Base-by-base conservation (phyloP, 2,888 invertebrate genomes). In the Monochamus alternatus region DNA sequence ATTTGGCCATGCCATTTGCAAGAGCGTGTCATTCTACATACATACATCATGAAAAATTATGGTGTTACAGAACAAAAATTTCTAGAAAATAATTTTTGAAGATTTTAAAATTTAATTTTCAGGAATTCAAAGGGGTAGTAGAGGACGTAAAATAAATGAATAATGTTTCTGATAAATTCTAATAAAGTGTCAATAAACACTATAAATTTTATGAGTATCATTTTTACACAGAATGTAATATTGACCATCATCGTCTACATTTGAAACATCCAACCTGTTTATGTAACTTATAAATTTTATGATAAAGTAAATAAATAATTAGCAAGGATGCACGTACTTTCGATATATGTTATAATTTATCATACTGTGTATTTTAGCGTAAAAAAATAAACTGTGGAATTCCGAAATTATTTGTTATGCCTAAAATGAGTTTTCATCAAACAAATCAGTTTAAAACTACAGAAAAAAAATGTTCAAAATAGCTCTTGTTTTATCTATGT, bases 301-400 rank as follows among this genome's bases (percentile, higher is more conserved):
- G 10, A 22, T 55, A 55, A 12, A 55, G 14, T 22, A 55, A 55
- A 55, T 55, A 55, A 55, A 55, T 55, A 12, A 55, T 55, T 55
- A 55, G 55, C 5, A 47, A 55, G 55, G 55, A n/a, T n/a, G 14
- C 4, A 14, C 10, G n/a, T 55, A 55, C n/a, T n/a, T 1, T 55
- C 3, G 38, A 55, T n/a, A 14, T 55, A 22, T 22, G 3, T 47
- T 47, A 47, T 47, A 47, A 47, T 47, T 47, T 47, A 10, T 47
- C 3, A 47, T 47, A 10, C 47, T 47, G 10, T 9, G 9, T 47
- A 47, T 47, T 12, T 47, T 47, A 47, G 10, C 8, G 12, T 47
- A 9, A 47, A 47, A 44, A 47, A 12, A 47, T 47, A 47, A 47
- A 47, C 47, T 7, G 9, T 47, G 7, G 47, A 47, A 47, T 47